Conservation (phyloP, 64 coral and sea anemone species). For the Montipora capricornis region DNA sequence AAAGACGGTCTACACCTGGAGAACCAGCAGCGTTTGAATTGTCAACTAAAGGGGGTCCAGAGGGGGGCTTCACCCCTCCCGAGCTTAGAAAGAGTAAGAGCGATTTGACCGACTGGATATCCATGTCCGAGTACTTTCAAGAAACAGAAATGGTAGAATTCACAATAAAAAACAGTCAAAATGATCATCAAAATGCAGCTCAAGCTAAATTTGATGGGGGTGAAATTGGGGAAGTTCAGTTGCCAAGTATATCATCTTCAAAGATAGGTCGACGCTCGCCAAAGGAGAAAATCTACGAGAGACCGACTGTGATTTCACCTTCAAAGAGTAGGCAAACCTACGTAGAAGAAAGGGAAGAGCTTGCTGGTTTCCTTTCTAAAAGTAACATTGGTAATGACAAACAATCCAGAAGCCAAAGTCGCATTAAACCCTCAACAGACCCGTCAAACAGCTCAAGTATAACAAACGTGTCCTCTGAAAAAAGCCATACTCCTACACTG, state of each 20-base stretch:
- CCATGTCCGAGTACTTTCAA: conserved; percentile 24
- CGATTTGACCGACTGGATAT: conserved; percentile 34
- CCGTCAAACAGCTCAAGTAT: not conserved
- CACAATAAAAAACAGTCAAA: not conserved
- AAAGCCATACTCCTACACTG: not conserved
- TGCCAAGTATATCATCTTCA: conserved; percentile 9
- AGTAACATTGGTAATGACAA: conserved; percentile 15
- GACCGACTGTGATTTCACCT: not conserved
- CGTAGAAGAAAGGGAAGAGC: not conserved
- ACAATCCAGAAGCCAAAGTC: not conserved
- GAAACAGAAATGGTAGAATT: not conserved
- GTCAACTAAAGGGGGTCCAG: not conserved
- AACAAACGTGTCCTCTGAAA: not conserved
- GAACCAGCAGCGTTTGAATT: conserved; percentile 13
- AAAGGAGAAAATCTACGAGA: not conserved
- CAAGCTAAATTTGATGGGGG: not conserved
- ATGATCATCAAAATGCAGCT: not conserved
- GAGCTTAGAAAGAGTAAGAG: conserved; percentile 48
- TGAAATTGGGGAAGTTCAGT: not conserved
- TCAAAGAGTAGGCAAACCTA: not conserved
- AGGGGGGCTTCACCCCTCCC: conserved; percentile 10
- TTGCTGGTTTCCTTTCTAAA: not conserved
- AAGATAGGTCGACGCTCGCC: conserved; percentile 16
- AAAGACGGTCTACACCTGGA: not conserved
- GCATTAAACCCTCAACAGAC: not conserved